Evolutionary conservation across 2,888 invertebrate species (phyloP), one percentile per base, ranked within the genome.

Genomic region (Sycophila texana): DNA sequence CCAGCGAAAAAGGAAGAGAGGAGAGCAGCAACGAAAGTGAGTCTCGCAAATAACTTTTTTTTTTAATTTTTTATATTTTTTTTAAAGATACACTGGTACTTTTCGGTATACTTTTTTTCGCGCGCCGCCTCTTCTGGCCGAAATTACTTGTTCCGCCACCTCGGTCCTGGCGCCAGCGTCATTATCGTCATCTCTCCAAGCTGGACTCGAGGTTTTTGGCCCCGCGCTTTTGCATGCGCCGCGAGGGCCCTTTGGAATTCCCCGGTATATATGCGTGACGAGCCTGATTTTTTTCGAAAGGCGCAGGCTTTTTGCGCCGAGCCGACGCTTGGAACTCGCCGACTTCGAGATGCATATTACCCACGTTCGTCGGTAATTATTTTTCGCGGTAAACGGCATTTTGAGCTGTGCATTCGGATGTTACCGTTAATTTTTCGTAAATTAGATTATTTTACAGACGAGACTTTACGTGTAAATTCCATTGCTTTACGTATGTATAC

Each of bases 111-210:
- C 65, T 26, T 47, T 22, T n/a, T 74, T 74, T 55, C 53, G 12
- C 49, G 18, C 26, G 16, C 53, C 13, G 22, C 18, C 5, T 16
- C 53, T 55, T 39, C 16, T 1, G n/a, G 4, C 16, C 60, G 47
- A 26, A 47, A 70, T 68, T 66, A 76, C 70, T 63, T 55, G 76
- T 70, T 70, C 63, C 49, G 60, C 67, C 74, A 55, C 60, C 74
- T 74, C 51, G 51, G 39, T 63, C 1, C n/a, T 76, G 76, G 76
- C 76, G 76, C 76, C 76, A 61, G 49, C 57, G 13, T 73, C 63
- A 20, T 73, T 73, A 53, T 61, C 53, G 53, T 73, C 53, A 14
- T 14, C 7, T 4, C 7, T 18, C 4, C 7, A 4, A 39, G 39
- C 39, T 39, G 39, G 39, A 4, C 26, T 16, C n/a, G 16, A 63